These are phyloP conservation scores for Oostethus manadensis DNA, from an alignment of 2,113 vertebrate species.

Conservation along the genomic window DNA sequence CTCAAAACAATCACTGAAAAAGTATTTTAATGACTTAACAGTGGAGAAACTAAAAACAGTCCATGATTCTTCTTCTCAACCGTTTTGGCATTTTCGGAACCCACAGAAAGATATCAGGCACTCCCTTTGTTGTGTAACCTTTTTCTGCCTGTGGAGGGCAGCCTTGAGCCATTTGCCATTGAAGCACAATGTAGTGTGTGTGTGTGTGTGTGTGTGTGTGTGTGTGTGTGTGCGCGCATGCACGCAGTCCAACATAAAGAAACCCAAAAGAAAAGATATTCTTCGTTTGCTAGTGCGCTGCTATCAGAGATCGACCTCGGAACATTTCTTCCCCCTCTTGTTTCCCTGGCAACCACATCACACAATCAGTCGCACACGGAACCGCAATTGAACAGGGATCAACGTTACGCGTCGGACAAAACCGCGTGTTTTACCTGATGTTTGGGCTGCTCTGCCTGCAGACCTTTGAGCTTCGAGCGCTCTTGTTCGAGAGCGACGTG, in stretches of 20 bases:
- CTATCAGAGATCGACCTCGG: slow-evolving; percentile 79
- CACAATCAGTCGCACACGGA: neutral
- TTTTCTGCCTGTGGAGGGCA: slow-evolving; percentile 30
- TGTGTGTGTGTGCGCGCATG: slow-evolving; percentile 45
- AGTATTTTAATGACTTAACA: slow-evolving; percentile 77
- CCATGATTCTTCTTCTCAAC: slow-evolving; percentile 15
- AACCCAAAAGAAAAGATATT: slow-evolving; percentile 17
- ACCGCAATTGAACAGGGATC: neutral
- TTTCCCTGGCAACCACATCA: slow-evolving; percentile 73
- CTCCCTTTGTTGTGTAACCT: slow-evolving; percentile 8
- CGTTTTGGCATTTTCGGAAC: slow-evolving; percentile 40
- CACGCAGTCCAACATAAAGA: slow-evolving; percentile 30
- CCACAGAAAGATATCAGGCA: slow-evolving; percentile 14
- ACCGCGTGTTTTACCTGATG: slow-evolving; percentile 76
- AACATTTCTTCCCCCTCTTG: slow-evolving; percentile 83
- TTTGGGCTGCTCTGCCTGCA: slow-evolving; percentile 86
- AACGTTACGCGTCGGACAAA: neutral
- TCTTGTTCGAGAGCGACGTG: slow-evolving; percentile 89
- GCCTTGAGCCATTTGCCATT: slow-evolving; percentile 5
- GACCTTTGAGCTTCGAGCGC: slow-evolving; percentile 87
- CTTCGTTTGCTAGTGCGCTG: slow-evolving; percentile 29
- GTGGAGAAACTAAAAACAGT: slow-evolving; percentile 31
- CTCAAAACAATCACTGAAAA: slow-evolving; percentile 62
- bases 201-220: slow-evolving; percentile 8
- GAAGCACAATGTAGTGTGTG: slow-evolving; percentile 16